Conservation (phyloP, 2,113 vertebrate genomes). For the Butastur rufipennis region DNA sequence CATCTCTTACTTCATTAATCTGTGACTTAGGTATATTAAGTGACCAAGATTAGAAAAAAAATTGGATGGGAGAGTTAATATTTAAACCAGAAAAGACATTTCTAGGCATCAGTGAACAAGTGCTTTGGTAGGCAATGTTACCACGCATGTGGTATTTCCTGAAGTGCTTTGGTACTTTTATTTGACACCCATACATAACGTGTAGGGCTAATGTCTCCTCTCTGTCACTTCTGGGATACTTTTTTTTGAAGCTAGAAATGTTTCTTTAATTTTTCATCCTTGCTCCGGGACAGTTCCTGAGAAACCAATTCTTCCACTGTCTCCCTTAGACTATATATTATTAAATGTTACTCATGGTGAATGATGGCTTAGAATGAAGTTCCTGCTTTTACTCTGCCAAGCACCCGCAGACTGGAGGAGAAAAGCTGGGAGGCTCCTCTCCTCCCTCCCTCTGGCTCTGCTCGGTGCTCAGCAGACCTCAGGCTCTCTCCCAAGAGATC, state of each 20-base stretch:
- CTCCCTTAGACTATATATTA: background rate
- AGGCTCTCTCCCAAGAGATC: background rate
- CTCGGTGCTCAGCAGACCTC: background rate
- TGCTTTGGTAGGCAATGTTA: background rate
- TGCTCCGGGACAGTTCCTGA: background rate
- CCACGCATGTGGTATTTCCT: background rate
- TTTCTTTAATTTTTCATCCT: constrained; percentile 34
- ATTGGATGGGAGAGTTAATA: constrained; percentile 48
- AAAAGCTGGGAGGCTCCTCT: background rate
- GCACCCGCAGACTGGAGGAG: rapidly evolving
- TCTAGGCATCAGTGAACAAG: background rate
- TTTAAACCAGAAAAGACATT: constrained; percentile 37
- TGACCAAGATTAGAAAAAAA: constrained; percentile 39
- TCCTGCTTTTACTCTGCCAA: background rate
- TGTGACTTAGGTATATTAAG: constrained; percentile 33
- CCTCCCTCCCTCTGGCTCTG: background rate
- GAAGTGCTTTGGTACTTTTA: background rate
- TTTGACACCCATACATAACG: rapidly evolving
- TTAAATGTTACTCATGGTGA: background rate
- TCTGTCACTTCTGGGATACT: background rate
- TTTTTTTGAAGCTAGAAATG: background rate
- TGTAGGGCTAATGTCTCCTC: background rate
- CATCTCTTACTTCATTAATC: constrained; percentile 46
- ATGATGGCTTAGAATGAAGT: background rate
- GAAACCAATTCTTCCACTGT: background rate